phyloP scores from a whole-genome alignment of 2,797 vertebrate genomes.

The Sciaenops ocellatus region DNA sequence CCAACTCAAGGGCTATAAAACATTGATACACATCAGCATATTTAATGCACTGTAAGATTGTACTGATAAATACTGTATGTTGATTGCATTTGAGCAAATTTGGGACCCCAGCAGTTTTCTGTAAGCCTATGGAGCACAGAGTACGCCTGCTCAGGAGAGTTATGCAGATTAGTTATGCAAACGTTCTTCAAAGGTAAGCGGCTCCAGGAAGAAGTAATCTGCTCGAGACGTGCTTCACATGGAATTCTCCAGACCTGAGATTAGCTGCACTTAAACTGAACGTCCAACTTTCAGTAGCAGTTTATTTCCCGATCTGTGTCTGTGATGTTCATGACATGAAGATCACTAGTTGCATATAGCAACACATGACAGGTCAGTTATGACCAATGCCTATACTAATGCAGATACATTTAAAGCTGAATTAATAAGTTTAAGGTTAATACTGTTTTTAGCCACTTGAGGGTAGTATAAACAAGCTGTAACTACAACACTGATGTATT shows the following conservation, averaged over 20 bases:
- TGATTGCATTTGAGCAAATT: background rate
- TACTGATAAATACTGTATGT: slow-evolving; percentile 1
- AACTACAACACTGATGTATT: too few species aligned
- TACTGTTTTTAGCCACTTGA: too few species aligned
- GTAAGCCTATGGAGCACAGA: background rate
- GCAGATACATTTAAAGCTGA: too few species aligned
- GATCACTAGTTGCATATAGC: too few species aligned
- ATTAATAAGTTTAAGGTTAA: too few species aligned
- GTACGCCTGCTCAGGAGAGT: background rate
- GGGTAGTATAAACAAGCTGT: too few species aligned
- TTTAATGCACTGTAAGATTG: slow-evolving; percentile 4
- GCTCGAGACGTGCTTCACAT: background rate
- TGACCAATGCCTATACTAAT: too few species aligned
- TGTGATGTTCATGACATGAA: too few species aligned
- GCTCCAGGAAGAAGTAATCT: background rate
- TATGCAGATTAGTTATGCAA: background rate
- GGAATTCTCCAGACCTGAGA: background rate
- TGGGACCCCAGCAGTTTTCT: background rate
- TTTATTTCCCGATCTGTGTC: too few species aligned
- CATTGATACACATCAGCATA: slow-evolving; percentile 9
- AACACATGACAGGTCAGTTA: too few species aligned
- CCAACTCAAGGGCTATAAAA: background rate
- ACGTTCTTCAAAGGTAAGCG: background rate
- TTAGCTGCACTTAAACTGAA: background rate
- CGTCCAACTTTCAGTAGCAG: too few species aligned